These are phyloP conservation scores for Drosophila vallismaia DNA, from an alignment of 2,888 invertebrate species.

Conservation along the genomic window DNA sequence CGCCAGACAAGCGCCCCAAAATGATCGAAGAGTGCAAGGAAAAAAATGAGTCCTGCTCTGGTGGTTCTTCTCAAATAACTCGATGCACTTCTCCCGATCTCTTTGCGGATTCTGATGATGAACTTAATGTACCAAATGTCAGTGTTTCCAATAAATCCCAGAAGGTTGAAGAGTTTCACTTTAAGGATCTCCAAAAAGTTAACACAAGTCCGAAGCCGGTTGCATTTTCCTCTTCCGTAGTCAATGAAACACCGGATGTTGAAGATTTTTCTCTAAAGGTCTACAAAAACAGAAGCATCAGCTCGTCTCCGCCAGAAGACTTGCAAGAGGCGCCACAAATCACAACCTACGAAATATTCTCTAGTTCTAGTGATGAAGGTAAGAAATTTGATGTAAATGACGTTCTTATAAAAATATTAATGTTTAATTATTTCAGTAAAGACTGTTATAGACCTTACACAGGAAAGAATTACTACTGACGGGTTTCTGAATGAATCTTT, in stretches of 20 bases:
- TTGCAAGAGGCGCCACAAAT: constrained; percentile 41
- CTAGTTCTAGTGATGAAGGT: constrained; percentile 83
- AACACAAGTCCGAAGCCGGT: not conserved
- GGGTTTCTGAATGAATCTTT: not conserved
- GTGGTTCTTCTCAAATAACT: constrained; percentile 36
- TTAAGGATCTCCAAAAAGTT: not conserved
- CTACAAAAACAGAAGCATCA: constrained; percentile 38
- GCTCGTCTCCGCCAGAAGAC: constrained; percentile 11
- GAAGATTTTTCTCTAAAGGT: constrained; percentile 44
- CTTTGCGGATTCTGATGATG: constrained; percentile 81
- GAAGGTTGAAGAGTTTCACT: not conserved
- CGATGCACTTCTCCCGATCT: constrained; percentile 81
- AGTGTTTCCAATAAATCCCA: not conserved
- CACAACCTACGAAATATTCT: constrained; percentile 74
- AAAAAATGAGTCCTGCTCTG: constrained; percentile 31
- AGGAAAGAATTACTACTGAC: not conserved
- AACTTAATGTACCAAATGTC: constrained; percentile 22
- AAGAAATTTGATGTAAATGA: not conserved
- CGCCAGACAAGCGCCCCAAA: constrained; percentile 59
- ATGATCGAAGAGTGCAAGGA: constrained; percentile 34
- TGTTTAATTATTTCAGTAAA: constrained; percentile 72
- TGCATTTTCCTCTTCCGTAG: not conserved
- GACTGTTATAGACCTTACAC: constrained; percentile 55
- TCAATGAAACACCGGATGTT: constrained; percentile 13
- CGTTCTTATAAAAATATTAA: not conserved